Evolutionary conservation across 2,888 invertebrate genomes (phyloP).

Genomic region (Alsophila aescularia): DNA sequence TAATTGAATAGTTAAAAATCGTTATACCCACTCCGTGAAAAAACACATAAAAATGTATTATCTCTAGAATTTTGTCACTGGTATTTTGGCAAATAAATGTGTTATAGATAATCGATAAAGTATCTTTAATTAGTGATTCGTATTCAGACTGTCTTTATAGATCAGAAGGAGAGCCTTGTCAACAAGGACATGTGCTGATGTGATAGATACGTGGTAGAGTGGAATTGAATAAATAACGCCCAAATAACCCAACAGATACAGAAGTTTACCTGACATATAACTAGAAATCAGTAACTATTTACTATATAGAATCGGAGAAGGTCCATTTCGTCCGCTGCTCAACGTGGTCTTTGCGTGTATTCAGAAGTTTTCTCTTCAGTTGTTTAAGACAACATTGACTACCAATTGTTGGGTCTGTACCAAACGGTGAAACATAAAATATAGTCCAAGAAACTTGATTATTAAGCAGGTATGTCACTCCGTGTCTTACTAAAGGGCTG

Average conservation of each 20-base stretch:
- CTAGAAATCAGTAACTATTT: too few species aligned
- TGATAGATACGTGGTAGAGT: neutral
- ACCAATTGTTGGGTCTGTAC: too few species aligned
- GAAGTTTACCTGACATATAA: too few species aligned
- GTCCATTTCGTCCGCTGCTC: too few species aligned
- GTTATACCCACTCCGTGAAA: constrained; percentile 53
- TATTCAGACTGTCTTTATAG: constrained; percentile 10
- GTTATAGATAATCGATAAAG: constrained; percentile 49
- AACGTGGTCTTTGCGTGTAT: too few species aligned
- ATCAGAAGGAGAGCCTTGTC: constrained; percentile 7
- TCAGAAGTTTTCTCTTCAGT: too few species aligned
- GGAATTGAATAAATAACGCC: too few species aligned
- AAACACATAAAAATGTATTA: constrained; percentile 63
- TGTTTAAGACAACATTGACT: too few species aligned
- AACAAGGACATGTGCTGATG: constrained; percentile 11
- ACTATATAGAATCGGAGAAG: too few species aligned
- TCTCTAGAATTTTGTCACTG: constrained; percentile 60
- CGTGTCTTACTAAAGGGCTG: constrained; percentile 18
- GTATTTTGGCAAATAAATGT: constrained; percentile 62
- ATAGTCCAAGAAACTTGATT: too few species aligned
- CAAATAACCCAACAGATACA: too few species aligned
- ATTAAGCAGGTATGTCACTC: neutral
- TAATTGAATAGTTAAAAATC: constrained; percentile 63
- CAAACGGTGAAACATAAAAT: too few species aligned
- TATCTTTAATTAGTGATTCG: constrained; percentile 36